Evolutionary conservation across 2,113 vertebrate genomes (phyloP), one percentile per base, ranked within the genome.

Genomic region (Scalopus aquaticus): DNA sequence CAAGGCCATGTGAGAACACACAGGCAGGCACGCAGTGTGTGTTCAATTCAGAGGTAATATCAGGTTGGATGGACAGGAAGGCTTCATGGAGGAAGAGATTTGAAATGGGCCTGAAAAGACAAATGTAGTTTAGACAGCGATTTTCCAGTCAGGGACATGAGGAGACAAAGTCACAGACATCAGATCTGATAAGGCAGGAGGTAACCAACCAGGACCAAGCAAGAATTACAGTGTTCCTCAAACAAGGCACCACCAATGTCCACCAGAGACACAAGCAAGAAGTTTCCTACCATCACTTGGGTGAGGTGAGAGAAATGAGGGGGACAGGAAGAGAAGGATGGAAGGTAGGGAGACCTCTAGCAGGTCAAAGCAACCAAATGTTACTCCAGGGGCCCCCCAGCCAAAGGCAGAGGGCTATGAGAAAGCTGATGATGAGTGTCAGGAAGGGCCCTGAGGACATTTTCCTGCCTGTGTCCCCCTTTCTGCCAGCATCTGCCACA

Each of bases 401-500:
- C 32, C 88, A 93, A 89, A 95, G 79, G 46, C 72, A 54, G 49
- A 54, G 54, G 37, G 42, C 90, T 64, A 17, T 37, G 22, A 24
- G 35, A 74, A 88, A 79, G 15, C 92, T 54, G 32, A 26, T 19
- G 30, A 7, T 9, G 26, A 93, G 78, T 39, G 42, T 9, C 69
- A 46, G 67, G 69, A 86, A 88, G 69, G 77, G 32, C 95, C 88
- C 95, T 91, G n/a, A 92, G 88, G 92, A 96, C 93, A 76, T 73
- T 80, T 88, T 69, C 73, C 73, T 88, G 77, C 85, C 81, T 88
- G 19, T 49, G 77, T 88, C 81, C 82, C 78, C 60, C 35, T 89
- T 64, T 76, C 85, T 12, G 12, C 95, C 92, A 96, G 94, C 81
- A 94, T 85, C 51, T 1, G 1, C 88, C 95, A 95, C 93, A 91